These are phyloP conservation scores for Neosalanx taihuensis DNA, from an alignment of 2,797 vertebrate genomes.

Conservation along the genomic window DNA sequence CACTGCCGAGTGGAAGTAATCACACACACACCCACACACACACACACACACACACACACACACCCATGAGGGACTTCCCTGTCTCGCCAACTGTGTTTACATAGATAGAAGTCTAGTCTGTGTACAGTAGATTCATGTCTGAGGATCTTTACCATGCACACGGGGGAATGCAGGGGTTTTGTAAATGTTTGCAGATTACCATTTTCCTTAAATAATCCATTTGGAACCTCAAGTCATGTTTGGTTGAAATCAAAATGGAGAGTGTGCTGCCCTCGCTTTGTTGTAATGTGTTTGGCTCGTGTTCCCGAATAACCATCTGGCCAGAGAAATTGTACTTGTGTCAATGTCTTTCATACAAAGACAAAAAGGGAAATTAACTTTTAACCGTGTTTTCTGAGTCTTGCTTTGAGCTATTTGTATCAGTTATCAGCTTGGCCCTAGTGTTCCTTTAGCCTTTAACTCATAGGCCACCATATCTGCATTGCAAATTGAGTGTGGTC, in stretches of 20 bases:
- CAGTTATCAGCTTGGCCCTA: background rate
- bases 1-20: slow-evolving; percentile 5
- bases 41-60: background rate
- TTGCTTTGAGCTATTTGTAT: background rate
- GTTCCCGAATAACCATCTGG: slow-evolving; percentile 43
- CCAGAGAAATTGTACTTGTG: slow-evolving; percentile 37
- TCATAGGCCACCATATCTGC: background rate
- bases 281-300: slow-evolving; percentile 57
- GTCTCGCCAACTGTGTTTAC: slow-evolving; percentile 55
- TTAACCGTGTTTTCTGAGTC: slow-evolving; percentile 4
- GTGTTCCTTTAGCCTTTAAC: background rate
- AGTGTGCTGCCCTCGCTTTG: slow-evolving; percentile 46
- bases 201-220: slow-evolving; percentile 74
- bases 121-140: slow-evolving; percentile 43
- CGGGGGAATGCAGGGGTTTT: slow-evolving; percentile 66
- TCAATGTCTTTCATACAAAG: slow-evolving; percentile 19
- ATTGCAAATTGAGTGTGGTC: background rate
- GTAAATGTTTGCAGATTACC: slow-evolving; percentile 87
- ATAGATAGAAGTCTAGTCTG: slow-evolving; percentile 49
- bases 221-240: slow-evolving; percentile 67
- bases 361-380: slow-evolving; percentile 3
- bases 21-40: slow-evolving; percentile 14
- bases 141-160: background rate
- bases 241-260: slow-evolving; percentile 63
- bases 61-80: background rate